Percentiles rank a stretch among this genome's conserved stretches.
Conservation (phyloP, 2,113 vertebrate species). For the Dendrocopos noguchii region DNA sequence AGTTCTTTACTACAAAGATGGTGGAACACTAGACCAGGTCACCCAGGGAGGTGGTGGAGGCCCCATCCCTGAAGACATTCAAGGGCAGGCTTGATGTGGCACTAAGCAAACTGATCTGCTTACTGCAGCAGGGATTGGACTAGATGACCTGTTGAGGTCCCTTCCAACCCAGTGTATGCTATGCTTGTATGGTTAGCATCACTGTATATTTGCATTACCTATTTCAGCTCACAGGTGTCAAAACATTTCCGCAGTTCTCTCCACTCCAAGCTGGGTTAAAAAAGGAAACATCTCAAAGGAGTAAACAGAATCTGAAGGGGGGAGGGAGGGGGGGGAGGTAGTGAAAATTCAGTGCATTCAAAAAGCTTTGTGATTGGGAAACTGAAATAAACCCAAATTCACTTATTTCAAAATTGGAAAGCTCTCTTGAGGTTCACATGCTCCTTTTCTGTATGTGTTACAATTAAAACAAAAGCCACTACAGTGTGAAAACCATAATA, state of each 20-base stretch:
- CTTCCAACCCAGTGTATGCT: no score
- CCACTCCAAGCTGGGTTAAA: neutral
- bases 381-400: no score
- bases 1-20: no score
- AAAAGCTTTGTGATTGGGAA: no score
- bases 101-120: no score
- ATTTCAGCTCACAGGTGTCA: neutral
- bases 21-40: no score
- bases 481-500: neutral
- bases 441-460: neutral
- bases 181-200: neutral
- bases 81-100: no score
- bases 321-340: neutral
- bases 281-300: neutral
- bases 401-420: conserved; percentile 2
- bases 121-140: no score
- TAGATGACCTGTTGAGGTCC: no score
- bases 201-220: neutral
- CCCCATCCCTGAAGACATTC: no score
- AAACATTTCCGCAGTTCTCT: neutral
- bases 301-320: neutral
- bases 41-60: no score
- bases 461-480: conserved; percentile 34
- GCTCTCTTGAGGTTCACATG: conserved; percentile 2
- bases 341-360: rapidly evolving